Base-by-base conservation (phyloP, 2,888 invertebrate genomes). In the Tineola bisselliella region DNA sequence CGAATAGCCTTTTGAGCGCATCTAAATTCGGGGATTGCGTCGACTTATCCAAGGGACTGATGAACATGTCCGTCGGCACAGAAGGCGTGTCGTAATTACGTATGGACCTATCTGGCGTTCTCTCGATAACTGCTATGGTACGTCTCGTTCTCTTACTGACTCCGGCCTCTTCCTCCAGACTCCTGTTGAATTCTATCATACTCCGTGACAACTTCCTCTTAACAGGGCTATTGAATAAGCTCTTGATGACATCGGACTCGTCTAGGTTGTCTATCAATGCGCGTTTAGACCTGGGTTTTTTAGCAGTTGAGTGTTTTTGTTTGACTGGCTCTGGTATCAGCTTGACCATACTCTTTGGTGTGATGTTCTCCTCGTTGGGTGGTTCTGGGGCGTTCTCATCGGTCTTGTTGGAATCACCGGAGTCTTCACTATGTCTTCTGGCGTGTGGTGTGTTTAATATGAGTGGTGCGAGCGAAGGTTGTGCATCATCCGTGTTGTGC, bases 121-220 rank as follows among this genome's bases (percentile, higher is more conserved):
- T 62, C 0, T 65, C 72, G 0, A 68, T 62, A 12, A 67, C 8
- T 0, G 76, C 76, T 17, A 71, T 61, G 48, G 72, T 68, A 0
- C 79, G 69, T 4, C 60, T 44, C 0, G 72, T 68, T 0, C 67
- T 69, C 17, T 62, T 64, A 0, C 64, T 63, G 0, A 54, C 62
- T 0, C 59, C 65, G 0, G 67, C 65, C 0, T 69, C 65, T 0
- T 81, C 77, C 0, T 78, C 77, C 25, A 25, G 25, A 25, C 69
- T 76, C 15, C 74, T 68, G 1, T 80, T 81, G 64, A 80, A 84
- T 62, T 87, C 84, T 0, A 75, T 79, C 79, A 88, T 86, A 59
- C 87, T 87, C 59, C 77, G 84, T 0, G 88, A 87, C n/a, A 87
- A 68, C 62, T 87, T 87, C 61, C 87, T 70, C 61, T 86, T 87